These are phyloP conservation scores for Amblyopsis rosae DNA, from an alignment of 2,113 vertebrate genomes.

Conservation along the genomic window DNA sequence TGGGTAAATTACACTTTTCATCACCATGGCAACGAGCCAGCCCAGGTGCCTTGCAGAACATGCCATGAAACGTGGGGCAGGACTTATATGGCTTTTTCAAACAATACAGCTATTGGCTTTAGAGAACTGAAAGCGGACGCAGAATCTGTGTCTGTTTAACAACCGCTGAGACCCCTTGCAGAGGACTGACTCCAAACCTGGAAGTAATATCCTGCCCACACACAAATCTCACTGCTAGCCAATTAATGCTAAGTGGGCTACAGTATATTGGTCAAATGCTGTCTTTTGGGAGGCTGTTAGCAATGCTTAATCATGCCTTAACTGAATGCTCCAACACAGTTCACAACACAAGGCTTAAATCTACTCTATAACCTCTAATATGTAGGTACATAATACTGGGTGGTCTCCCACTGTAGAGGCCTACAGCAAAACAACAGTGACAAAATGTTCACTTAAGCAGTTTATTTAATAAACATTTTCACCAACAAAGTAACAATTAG, in stretches of 20 bases:
- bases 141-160: slow-evolving; percentile 36
- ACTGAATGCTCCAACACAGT: slow-evolving; percentile 26
- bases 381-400: slow-evolving; percentile 1
- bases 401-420: slow-evolving; percentile 16
- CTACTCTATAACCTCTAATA: neutral
- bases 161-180: slow-evolving; percentile 19
- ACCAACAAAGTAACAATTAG: neutral
- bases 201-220: slow-evolving; percentile 68
- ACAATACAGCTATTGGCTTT: slow-evolving; percentile 7
- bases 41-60: slow-evolving; percentile 45
- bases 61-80: slow-evolving; percentile 8
- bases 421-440: neutral
- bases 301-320: slow-evolving; percentile 46
- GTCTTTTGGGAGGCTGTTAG: slow-evolving; percentile 37
- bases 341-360: slow-evolving; percentile 22
- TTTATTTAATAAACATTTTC: too few species aligned
- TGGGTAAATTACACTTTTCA: slow-evolving; percentile 69
- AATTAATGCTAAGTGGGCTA: slow-evolving; percentile 54
- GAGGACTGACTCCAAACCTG: slow-evolving; percentile 53
- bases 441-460: too few species aligned
- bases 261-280: slow-evolving; percentile 29
- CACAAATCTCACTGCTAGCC: slow-evolving; percentile 42
- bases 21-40: slow-evolving; percentile 68
- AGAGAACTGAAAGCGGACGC: slow-evolving; percentile 27
- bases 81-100: neutral